A percentile compares a stretch with the other conserved stretches of the same genome.
phyloP scores from a whole-genome alignment of 2,113 vertebrate species.

The Calonectris borealis region DNA sequence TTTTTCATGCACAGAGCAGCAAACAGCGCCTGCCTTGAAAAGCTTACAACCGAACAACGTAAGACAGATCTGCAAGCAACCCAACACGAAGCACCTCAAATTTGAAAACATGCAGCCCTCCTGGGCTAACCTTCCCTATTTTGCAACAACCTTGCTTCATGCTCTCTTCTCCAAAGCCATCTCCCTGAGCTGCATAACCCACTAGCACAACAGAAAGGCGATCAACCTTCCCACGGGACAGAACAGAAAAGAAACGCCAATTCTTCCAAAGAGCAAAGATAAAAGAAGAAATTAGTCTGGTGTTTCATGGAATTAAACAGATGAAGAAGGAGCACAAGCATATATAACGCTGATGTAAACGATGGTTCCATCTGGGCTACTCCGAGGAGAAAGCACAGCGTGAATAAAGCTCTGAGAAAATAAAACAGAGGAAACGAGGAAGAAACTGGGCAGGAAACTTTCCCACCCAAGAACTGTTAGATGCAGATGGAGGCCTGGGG shows the following conservation, averaged over 20 bases:
- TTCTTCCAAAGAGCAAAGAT: background rate
- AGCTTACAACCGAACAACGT: rapidly evolving
- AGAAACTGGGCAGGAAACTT: background rate
- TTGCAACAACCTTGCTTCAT: background rate
- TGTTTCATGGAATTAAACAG: background rate
- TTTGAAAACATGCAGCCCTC: background rate
- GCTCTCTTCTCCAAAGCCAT: background rate
- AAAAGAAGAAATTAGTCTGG: background rate
- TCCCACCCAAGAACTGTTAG: background rate
- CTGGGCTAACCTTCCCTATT: background rate
- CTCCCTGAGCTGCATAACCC: background rate
- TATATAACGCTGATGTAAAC: background rate
- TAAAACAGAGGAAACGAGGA: background rate
- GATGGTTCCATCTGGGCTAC: background rate
- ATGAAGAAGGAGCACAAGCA: background rate
- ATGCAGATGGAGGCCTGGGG: background rate
- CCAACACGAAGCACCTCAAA: background rate
- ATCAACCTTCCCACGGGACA: background rate
- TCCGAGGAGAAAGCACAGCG: background rate
- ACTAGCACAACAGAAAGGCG: background rate
- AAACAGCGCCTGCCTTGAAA: background rate
- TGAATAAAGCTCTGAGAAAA: background rate
- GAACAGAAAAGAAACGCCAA: background rate
- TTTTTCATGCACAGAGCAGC: background rate
- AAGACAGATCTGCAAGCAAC: background rate